Conservation (phyloP, 2,113 vertebrate species). For the Pteruthius melanotis region DNA sequence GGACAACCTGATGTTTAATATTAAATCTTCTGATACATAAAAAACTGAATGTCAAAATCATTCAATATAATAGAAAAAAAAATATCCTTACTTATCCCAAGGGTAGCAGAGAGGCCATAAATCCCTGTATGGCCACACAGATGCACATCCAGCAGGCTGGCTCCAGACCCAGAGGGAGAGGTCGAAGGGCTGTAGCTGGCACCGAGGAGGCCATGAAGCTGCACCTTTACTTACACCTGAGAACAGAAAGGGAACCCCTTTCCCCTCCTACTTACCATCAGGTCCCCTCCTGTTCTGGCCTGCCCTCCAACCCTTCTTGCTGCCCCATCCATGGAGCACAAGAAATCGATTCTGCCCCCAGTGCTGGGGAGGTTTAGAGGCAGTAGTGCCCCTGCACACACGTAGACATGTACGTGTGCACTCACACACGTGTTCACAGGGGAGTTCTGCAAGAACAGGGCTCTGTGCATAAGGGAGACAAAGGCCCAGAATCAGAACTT, state of each 20-base stretch:
- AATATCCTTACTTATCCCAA: neutral
- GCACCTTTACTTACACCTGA: neutral
- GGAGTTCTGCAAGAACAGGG: neutral
- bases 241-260: neutral
- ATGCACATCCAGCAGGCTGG: neutral
- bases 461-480: rapidly evolving
- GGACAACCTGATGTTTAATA: neutral
- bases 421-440: rapidly evolving
- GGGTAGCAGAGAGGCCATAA: neutral
- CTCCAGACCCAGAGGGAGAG: neutral
- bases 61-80: neutral
- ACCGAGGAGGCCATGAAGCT: neutral
- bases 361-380: neutral
- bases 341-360: neutral
- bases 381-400: too few species aligned
- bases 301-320: neutral
- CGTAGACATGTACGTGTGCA: rapidly evolving
- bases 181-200: rapidly evolving
- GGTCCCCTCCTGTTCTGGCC: neutral
- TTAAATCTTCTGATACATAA: neutral
- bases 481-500: neutral
- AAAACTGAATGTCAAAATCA: neutral
- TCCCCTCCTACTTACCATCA: neutral
- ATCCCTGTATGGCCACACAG: neutral
- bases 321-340: neutral